Base-by-base conservation (phyloP, 2,113 vertebrate genomes). In the Taxidea taxus region DNA sequence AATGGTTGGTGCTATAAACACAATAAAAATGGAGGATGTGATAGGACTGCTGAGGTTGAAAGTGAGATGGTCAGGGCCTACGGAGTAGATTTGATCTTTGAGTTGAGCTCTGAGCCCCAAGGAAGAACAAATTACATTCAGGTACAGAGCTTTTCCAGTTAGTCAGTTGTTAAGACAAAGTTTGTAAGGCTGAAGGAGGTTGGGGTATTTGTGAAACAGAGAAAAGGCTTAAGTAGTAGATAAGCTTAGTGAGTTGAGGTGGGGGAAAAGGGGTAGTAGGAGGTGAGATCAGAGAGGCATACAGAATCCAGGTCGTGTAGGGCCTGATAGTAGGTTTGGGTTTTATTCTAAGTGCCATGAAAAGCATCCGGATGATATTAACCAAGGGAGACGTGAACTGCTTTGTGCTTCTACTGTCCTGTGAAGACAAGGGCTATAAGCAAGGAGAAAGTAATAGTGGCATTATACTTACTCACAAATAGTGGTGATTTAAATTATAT, bases 151-250 rank as follows among this genome's bases (percentile, higher is more conserved):
- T 80, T 72, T 78, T 88, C 29, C 39, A 58, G 29, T n/a, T 66
- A 75, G 47, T 47, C 15, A 31, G 0, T 56, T 34, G 0, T 62
- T 86, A 58, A 86, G 39, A 51, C 16, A 49, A 74, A 31, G 54
- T 78, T n/a, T n/a, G 0, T n/a, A 44, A 72, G 62, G 10, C 10
- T 66, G 27, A 83, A 77, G 58, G 12, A 88, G 10, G 16, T 75
- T 85, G 14, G 51, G 75, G 13, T 86, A 51, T 81, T 64, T 62
- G 11, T 29, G 25, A 77, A 42, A 58, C 3, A 77, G 9, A 68
- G 8, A 12, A 78, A 49, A 72, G 0, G 0, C 3, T 68, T 18
- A 21, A 3, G 1, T 64, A 2, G 1, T 72, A 4, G 13, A 31
- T 96, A 29, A 47, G 2, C 31, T 84, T 89, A 25, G 21, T 68